Conservation (phyloP, 1,140 invertebrate genomes). For the Brachionus calyciflorus region DNA sequence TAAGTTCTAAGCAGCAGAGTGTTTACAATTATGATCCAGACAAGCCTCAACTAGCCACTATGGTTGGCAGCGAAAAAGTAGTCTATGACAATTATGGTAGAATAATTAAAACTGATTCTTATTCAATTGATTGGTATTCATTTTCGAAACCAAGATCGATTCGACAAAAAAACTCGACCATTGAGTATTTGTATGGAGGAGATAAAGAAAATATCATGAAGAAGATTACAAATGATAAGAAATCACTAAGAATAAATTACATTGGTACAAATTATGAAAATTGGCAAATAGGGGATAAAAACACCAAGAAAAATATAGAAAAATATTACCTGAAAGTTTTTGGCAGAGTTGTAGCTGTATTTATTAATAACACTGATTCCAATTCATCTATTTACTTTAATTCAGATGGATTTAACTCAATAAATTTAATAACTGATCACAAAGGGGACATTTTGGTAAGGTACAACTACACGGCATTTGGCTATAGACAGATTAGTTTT, state of each 20-base stretch:
- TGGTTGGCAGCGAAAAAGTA: not conserved
- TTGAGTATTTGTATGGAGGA: conserved; percentile 9
- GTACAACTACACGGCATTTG: conserved; percentile 18
- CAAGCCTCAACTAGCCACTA: conserved; percentile 9
- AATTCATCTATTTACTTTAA: conserved; percentile 19
- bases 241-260: conserved; percentile 6
- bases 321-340: conserved; percentile 2
- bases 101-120: not conserved
- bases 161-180: conserved; percentile 3
- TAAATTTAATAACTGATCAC: conserved; percentile 12
- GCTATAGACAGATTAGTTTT: conserved; percentile 3
- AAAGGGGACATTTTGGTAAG: conserved; percentile 13
- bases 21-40: conserved; percentile 11
- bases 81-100: not conserved
- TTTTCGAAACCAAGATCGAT: not conserved
- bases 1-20: conserved; percentile 1
- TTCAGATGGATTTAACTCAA: conserved; percentile 19
- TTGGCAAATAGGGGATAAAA: conserved; percentile 2
- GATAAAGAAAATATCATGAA: conserved; percentile 20
- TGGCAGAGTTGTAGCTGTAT: not conserved
- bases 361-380: conserved; percentile 5
- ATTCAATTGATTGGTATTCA: not conserved
- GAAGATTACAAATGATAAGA: conserved; percentile 3
- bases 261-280: not conserved
- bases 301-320: not conserved